A percentile compares a stretch with the other conserved stretches of the same genome.
phyloP scores from a whole-genome alignment of 2,888 invertebrate species.

The Drosophila mercatorum region DNA sequence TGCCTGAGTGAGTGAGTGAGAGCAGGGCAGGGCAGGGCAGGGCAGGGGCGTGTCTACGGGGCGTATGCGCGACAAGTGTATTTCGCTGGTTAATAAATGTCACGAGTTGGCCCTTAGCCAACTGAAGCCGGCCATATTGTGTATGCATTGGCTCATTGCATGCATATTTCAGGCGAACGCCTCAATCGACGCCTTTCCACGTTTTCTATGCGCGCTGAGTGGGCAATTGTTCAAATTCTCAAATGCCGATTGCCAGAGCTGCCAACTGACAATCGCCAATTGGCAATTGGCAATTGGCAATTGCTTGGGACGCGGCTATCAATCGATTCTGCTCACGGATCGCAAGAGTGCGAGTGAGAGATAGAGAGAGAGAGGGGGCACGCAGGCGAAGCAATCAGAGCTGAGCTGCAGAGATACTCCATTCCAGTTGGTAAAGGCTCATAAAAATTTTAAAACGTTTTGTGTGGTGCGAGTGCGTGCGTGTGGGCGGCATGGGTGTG shows the following conservation, averaged over 20 bases:
- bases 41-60: conserved; percentile 23
- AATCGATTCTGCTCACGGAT: conserved; percentile 64
- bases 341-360: background rate
- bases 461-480: conserved; percentile 12
- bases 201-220: conserved; percentile 55
- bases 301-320: conserved; percentile 57
- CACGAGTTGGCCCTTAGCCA: conserved; percentile 25
- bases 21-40: too few species aligned
- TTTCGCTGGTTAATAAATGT: conserved; percentile 72
- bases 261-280: conserved; percentile 38
- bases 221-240: conserved; percentile 67
- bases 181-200: conserved; percentile 45
- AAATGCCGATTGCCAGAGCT: conserved; percentile 48
- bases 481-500: background rate
- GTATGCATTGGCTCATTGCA: conserved; percentile 46
- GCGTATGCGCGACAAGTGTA: conserved; percentile 71
- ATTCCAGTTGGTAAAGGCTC: conserved; percentile 45
- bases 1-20: too few species aligned
- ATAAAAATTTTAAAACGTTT: conserved; percentile 78
- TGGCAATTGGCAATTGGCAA: conserved; percentile 42
- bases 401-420: conserved; percentile 34
- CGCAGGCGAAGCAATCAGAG: conserved; percentile 63
- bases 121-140: conserved; percentile 23
- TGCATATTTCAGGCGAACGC: conserved; percentile 38
- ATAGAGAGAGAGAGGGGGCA: background rate